Base-by-base conservation (phyloP, 2,113 vertebrate species). In the Callithrix jacchus region DNA sequence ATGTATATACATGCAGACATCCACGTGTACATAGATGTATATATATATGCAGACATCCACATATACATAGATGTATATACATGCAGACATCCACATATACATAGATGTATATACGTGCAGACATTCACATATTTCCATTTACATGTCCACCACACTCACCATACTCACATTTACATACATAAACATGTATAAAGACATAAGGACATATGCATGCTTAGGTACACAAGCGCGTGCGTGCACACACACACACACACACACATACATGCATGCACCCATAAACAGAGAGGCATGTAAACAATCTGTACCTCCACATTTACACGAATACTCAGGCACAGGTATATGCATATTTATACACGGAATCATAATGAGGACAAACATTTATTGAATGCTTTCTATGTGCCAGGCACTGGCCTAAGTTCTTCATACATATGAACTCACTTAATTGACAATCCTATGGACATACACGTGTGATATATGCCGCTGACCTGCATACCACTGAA, bases 391-490 rank as follows among this genome's bases (percentile, higher is more conserved):
- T 68, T 77, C 45, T 74, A 2, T 27, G 25, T 35, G 18, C 47
- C 79, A 56, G 61, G 49, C 58, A 20, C 21, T 6, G 40, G 32
- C 37, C 52, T 88, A 64, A 91, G 68, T 79, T 88, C 45, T 79
- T 85, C 37, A 64, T 66, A 54, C 12, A 16, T 79, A 35, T 42
- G 40, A 87, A 87, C 7, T 37, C 52, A 64, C 7, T 35, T 66
- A 45, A 45, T 58, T 25, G 61, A 30, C 73, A 88, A 30, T 47
- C 25, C 37, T 20, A 2, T 8, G 86, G 66, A 95, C 11, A 16
- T 0, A 14, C 49, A 30, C 4, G 2, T 0, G 3, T 79, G 42
- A 21, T 45, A 37, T 23, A 52, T 3, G 37, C 14, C 21, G 32
- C 8, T 35, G 49, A 77, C 14, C 42, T 71, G 11, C 4, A 3